Evolutionary conservation across 2,797 vertebrate species (phyloP).

Genomic region (Argentina silus): DNA sequence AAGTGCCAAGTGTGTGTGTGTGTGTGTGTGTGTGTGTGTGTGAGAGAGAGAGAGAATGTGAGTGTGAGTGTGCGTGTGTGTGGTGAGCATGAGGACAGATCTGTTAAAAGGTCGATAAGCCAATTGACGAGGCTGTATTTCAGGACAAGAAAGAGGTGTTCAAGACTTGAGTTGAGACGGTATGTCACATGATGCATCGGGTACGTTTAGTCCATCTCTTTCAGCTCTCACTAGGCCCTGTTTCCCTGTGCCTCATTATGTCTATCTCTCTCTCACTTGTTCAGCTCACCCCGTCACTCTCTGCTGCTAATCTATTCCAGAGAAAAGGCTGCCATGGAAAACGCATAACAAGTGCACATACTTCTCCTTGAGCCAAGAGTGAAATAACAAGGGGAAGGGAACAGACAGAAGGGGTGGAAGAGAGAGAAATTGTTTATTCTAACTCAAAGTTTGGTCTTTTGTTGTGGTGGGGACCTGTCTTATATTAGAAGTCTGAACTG

Average conservation of each 20-base stretch:
- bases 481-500: slow-evolving; percentile 70
- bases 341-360: slow-evolving; percentile 61
- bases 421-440: slow-evolving; percentile 59
- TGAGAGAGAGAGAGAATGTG: too few species aligned
- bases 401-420: slow-evolving; percentile 34
- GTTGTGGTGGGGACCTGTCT: slow-evolving; percentile 75
- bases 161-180: neutral
- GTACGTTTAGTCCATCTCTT: neutral
- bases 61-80: too few species aligned
- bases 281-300: slow-evolving; percentile 26
- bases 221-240: slow-evolving; percentile 5
- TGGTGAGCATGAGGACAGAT: neutral
- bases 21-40: too few species aligned
- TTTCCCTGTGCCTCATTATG: slow-evolving; percentile 22
- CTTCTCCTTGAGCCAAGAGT: slow-evolving; percentile 61
- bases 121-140: neutral
- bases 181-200: neutral
- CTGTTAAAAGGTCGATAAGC: neutral
- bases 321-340: slow-evolving; percentile 47
- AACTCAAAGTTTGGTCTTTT: slow-evolving; percentile 64
- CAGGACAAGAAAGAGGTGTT: neutral
- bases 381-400: slow-evolving; percentile 62
- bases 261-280: slow-evolving; percentile 14
- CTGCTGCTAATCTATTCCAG: slow-evolving; percentile 45
- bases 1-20: too few species aligned